Percentiles rank a stretch among this genome's conserved stretches.
Evolutionary conservation across 2,888 invertebrate genomes (phyloP).

Genomic region (Melanostoma scalare): DNA sequence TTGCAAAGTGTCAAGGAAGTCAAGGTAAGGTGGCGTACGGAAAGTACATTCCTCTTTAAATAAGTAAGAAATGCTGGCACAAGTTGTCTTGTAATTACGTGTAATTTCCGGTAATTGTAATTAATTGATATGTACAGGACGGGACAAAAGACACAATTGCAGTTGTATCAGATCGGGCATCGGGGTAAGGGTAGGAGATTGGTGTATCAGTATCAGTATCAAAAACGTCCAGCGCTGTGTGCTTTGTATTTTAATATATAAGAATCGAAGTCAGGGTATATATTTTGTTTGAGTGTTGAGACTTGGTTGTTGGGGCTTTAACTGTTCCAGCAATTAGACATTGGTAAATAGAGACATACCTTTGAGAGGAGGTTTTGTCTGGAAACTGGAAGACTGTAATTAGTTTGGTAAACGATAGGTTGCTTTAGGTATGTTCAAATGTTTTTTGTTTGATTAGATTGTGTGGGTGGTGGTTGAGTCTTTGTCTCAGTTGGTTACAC

Average conservation of each 20-base stretch:
- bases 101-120: conserved; percentile 67
- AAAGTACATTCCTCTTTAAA: background rate
- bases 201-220: conserved; percentile 30
- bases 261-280: too few species aligned
- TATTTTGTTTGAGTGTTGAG: too few species aligned
- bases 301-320: too few species aligned
- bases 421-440: too few species aligned
- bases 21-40: conserved; percentile 49
- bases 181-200: background rate
- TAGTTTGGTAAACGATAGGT: too few species aligned
- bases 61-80: conserved; percentile 52
- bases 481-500: too few species aligned
- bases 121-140: conserved; percentile 54
- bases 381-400: too few species aligned
- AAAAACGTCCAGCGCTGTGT: conserved; percentile 31
- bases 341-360: too few species aligned
- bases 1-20: conserved; percentile 70
- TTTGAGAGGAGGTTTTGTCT: too few species aligned
- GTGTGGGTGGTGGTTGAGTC: too few species aligned
- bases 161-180: background rate
- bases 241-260: conserved; percentile 47
- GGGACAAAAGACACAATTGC: conserved; percentile 2
- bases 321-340: too few species aligned
- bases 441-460: too few species aligned
- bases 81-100: conserved; percentile 53